Evolutionary conservation across 2,113 vertebrate species (phyloP), one percentile per base, ranked within the genome.

Genomic region (Myrmophylax atrothorax): DNA sequence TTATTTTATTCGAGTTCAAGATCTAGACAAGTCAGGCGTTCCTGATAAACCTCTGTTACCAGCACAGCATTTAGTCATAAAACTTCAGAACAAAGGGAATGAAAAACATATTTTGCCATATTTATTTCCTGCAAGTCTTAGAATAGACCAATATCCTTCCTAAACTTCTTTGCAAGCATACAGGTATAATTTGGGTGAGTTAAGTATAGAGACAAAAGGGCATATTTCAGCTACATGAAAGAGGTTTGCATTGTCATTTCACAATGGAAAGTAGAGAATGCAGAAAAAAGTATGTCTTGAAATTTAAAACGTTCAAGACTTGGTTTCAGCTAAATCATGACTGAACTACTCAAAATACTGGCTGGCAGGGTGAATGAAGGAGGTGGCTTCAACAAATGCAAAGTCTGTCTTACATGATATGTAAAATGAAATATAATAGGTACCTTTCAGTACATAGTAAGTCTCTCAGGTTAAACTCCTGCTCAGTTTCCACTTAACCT

Each of bases 141-240:
- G 86, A 90, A 94, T 70, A 97, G 88, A 88, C 70, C 66, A 46
- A n/a, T 88, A 82, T 81, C 85, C 68, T 96, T 93, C 37, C 67
- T 62, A 78, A 78, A 81, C 31, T 77, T 89, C 84, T 87, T 75
- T 94, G 60, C 44, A 64, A 91, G 13, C 3, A 0, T 84, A 87
- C 83, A 90, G 92, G 70, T 93, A 26, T 94, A 66, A 95, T 96
- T 96, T 96, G 72, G 85, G 60, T 81, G 81, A 94, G 77, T 94
- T 95, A 96, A 96, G 47, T 93, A 87, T 35, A 84, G 86, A 95
- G 75, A 69, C 2, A 0, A 62, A 75, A 79, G 24, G 72, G 18
- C 58, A 37, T 63, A 58, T 95, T 97, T 95, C 89, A 95, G 68
- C 72, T 92, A 49, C 73, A 67, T 87, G 55, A 83, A 88, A 80